A percentile compares a stretch with the other conserved stretches of the same genome.
Conservation (phyloP, 37 sponge, comb jelly and placozoan species). For the Lycopodina hypogea region DNA sequence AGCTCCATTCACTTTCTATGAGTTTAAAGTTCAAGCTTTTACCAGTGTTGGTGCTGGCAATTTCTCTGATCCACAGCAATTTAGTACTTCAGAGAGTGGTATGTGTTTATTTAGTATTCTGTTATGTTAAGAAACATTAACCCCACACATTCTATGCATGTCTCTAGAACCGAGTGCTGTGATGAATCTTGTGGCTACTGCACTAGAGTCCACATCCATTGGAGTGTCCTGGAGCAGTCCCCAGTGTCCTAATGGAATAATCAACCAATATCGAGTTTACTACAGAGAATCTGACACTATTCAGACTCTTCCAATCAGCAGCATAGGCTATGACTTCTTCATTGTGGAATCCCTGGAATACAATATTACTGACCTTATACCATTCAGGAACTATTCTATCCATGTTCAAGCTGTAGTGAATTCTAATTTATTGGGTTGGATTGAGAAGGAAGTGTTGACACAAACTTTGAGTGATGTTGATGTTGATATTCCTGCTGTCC, state of each 20-base stretch:
- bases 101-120: neutral
- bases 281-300: constrained; percentile 6
- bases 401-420: constrained; percentile 25
- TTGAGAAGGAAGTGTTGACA: constrained; percentile 5
- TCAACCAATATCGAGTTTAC: constrained; percentile 18
- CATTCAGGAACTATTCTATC: constrained; percentile 21
- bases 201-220: neutral
- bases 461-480: constrained; percentile 9
- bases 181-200: constrained; percentile 11
- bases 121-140: neutral
- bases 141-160: too few species aligned
- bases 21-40: constrained; percentile 20
- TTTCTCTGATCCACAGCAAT: constrained; percentile 18
- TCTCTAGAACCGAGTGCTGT: constrained; percentile 34
- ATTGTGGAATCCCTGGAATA: neutral
- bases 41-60: constrained; percentile 30
- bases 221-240: constrained; percentile 35
- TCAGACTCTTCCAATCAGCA: neutral
- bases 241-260: constrained; percentile 34
- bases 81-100: constrained; percentile 33
- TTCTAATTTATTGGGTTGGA: neutral
- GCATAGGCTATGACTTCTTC: neutral
- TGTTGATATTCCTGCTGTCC: neutral
- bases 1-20: constrained; percentile 48
- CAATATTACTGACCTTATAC: constrained; percentile 2